Percentiles rank a stretch among this genome's conserved stretches.
Evolutionary conservation across 1,140 invertebrate species (phyloP).

Genomic region (Brachionus asplanchnoidis): DNA sequence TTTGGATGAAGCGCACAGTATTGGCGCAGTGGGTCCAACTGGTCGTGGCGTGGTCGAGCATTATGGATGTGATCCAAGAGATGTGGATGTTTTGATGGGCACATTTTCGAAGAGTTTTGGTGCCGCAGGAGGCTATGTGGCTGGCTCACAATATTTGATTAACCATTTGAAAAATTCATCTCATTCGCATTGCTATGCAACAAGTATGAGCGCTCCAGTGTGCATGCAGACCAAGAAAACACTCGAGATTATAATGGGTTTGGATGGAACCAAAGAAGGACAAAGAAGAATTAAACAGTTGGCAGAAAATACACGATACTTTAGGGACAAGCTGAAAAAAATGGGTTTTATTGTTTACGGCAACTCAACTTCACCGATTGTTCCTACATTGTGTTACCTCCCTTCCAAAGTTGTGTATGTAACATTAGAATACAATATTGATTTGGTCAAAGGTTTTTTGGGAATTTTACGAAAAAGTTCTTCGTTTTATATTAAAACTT

Average conservation of each 20-base stretch:
- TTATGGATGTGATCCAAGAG: slow-evolving; percentile 71
- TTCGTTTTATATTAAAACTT: too few species aligned
- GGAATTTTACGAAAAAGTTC: too few species aligned
- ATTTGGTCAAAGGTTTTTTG: too few species aligned
- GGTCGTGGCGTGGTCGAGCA: slow-evolving; percentile 86
- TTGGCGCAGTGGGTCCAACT: slow-evolving; percentile 79
- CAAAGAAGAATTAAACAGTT: slow-evolving; percentile 69
- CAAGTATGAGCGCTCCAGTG: slow-evolving; percentile 81
- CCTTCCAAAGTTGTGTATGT: slow-evolving; percentile 75
- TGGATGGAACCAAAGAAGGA: slow-evolving; percentile 67
- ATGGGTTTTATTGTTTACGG: slow-evolving; percentile 91
- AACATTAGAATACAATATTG: too few species aligned
- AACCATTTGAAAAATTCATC: slow-evolving; percentile 72
- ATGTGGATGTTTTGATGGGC: slow-evolving; percentile 95
- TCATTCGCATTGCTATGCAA: slow-evolving; percentile 80
- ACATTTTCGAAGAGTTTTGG: slow-evolving; percentile 93
- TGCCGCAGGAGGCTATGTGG: slow-evolving; percentile 91
- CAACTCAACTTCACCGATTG: slow-evolving; percentile 89
- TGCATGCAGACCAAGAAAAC: slow-evolving; percentile 82
- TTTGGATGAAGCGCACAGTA: slow-evolving; percentile 90
- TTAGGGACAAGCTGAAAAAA: slow-evolving; percentile 75
- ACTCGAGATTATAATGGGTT: slow-evolving; percentile 81
- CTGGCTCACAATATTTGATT: slow-evolving; percentile 79
- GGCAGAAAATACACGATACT: slow-evolving; percentile 78
- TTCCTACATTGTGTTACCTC: slow-evolving; percentile 86